phyloP scores from a whole-genome alignment of 2,797 vertebrate species.

The Lateolabrax maculatus region DNA sequence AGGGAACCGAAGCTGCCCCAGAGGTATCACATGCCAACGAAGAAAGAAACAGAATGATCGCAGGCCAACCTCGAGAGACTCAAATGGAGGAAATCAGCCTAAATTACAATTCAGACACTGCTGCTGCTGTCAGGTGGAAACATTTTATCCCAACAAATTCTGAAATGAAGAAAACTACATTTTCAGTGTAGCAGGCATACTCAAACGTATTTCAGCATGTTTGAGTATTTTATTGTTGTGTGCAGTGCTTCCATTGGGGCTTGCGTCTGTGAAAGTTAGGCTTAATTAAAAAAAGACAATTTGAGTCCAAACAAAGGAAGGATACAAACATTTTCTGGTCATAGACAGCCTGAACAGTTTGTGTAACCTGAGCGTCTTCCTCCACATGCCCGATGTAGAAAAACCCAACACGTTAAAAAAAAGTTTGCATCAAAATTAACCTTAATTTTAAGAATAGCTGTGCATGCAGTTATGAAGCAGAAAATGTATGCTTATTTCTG shows the following conservation, averaged over 20 bases:
- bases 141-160: background rate
- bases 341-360: too few relatives aligned
- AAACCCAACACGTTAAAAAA: too few relatives aligned
- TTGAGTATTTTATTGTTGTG: background rate
- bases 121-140: slow-evolving; percentile 24
- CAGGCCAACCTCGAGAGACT: slow-evolving; percentile 13
- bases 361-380: too few relatives aligned
- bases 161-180: background rate
- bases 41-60: slow-evolving; percentile 24
- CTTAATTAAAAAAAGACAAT: background rate
- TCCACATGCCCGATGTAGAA: too few relatives aligned
- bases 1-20: slow-evolving; percentile 6
- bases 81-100: background rate
- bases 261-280: background rate
- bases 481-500: background rate
- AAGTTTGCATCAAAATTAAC: background rate
- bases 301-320: background rate
- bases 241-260: too few relatives aligned
- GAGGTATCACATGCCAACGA: slow-evolving; percentile 3
- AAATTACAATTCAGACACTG: slow-evolving; percentile 16
- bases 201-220: background rate
- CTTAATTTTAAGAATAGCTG: background rate
- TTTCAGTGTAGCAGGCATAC: background rate
- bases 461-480: background rate
- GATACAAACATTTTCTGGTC: too few relatives aligned